Evolutionary conservation across 2,888 invertebrate species (phyloP).

Genomic region (Standfussiana lucernea): DNA sequence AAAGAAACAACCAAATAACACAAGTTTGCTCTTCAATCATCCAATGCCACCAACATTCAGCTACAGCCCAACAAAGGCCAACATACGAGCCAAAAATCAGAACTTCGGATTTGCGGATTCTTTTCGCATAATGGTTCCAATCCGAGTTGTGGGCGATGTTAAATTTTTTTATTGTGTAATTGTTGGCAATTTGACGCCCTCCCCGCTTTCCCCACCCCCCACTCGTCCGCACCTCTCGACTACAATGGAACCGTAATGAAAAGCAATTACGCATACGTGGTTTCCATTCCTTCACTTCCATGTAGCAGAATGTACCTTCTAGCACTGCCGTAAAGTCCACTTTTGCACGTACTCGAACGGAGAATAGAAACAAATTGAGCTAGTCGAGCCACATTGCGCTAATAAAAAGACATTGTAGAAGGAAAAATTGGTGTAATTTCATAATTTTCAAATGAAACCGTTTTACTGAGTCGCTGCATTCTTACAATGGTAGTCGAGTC

Average conservation of each 20-base stretch:
- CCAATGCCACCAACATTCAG: neutral
- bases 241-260: slow-evolving; percentile 88
- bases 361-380: slow-evolving; percentile 89
- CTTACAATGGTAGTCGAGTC: slow-evolving; percentile 62
- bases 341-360: slow-evolving; percentile 63
- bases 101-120: slow-evolving; percentile 37
- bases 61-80: neutral
- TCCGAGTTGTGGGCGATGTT: slow-evolving; percentile 76
- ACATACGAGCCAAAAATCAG: slow-evolving; percentile 36
- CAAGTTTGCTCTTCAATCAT: neutral
- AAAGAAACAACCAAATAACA: neutral
- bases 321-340: slow-evolving; percentile 59
- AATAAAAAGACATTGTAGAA: slow-evolving; percentile 89
- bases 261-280: slow-evolving; percentile 90
- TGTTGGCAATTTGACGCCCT: slow-evolving; percentile 84
- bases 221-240: slow-evolving; percentile 75
- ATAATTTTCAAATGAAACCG: slow-evolving; percentile 83
- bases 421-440: slow-evolving; percentile 88
- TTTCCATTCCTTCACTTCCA: slow-evolving; percentile 75
- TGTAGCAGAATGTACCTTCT: slow-evolving; percentile 69
- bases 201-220: slow-evolving; percentile 60
- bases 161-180: slow-evolving; percentile 89
- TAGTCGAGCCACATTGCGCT: slow-evolving; percentile 82
- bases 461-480: slow-evolving; percentile 68
- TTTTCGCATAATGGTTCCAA: slow-evolving; percentile 61